Conservation (phyloP, 2,113 vertebrate genomes). For the Chunga burmeisteri region DNA sequence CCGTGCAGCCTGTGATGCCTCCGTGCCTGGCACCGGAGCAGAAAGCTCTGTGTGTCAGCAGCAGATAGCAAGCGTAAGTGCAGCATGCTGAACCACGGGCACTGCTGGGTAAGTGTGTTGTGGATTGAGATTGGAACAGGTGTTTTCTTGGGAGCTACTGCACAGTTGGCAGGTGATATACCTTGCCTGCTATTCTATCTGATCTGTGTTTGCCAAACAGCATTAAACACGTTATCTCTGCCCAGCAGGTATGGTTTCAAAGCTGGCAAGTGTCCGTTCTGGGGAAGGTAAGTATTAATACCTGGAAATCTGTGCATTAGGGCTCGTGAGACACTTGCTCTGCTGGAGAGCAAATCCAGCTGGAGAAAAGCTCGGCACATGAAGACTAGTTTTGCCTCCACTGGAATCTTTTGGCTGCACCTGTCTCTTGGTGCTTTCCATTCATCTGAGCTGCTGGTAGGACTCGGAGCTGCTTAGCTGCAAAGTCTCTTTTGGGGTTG, state of each 20-base stretch:
- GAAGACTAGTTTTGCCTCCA: background rate
- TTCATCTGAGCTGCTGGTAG: background rate
- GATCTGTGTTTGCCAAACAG: background rate
- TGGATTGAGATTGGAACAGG: background rate
- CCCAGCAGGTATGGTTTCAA: background rate
- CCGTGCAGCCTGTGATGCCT: background rate
- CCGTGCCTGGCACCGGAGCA: background rate
- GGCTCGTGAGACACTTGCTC: background rate
- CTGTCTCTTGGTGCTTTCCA: background rate
- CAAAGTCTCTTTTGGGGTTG: background rate
- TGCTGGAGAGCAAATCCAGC: background rate
- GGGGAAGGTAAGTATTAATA: background rate
- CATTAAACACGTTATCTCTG: conserved; percentile 1
- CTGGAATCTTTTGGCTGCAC: background rate
- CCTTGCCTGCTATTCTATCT: background rate
- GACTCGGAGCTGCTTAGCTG: background rate
- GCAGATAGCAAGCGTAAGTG: background rate
- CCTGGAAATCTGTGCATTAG: background rate
- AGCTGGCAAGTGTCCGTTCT: background rate
- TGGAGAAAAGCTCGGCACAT: background rate
- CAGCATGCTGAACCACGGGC: background rate
- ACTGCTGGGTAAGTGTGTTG: background rate
- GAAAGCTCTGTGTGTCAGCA: background rate
- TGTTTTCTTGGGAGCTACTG: background rate
- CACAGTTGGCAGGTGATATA: background rate